Base-by-base conservation (phyloP, 2,888 invertebrate genomes). In the Ariolimax columbianus region DNA sequence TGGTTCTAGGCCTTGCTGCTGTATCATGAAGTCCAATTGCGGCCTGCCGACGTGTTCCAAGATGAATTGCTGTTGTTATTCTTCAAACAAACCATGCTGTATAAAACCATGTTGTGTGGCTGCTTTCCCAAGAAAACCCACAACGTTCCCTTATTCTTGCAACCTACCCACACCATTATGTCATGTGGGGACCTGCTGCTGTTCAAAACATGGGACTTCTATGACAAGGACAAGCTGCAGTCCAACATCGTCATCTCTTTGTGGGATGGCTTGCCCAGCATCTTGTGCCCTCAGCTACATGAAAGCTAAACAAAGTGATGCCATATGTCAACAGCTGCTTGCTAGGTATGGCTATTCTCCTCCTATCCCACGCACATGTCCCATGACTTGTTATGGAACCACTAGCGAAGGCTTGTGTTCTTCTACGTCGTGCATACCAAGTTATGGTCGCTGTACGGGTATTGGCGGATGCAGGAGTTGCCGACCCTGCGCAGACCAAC, bases 271-370 rank as follows among this genome's bases (percentile, higher is more conserved):
- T 14, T 70, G 55, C 36, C 30, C 47, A 4, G 6, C 47, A 23
- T 17, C 68, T 26, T 38, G 23, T 43, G 14, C 72, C 33, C 2
- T n/a, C 70, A 72, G 72, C 36, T 81, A 72, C 55, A 36, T 59
- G 14, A 73, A 82, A 63, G 23, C 82, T 11, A 38, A 63, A 14
- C 73, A 82, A 23, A 59, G n/a, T 33, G 75, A 75, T 40, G 82
- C 63, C 43, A 4, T 82, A n/a, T 82, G 82, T 43, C 73, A 82
- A 23, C 59, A 75, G 75, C 43, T 82, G 30, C 51, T 82, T 4
- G 26, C 47, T 0, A 82, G 26, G 23, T 82, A 82, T 14, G 63
- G 82, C 11, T 82, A 38, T 38, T 82, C 82, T 17, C 51, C 40
- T 1, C 73, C 82, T 23, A 17, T 23, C 0, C 14, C 33, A 11